Evolutionary conservation across 1,140 invertebrate species (phyloP).

Genomic region (Macrobrachium rosenbergii): DNA sequence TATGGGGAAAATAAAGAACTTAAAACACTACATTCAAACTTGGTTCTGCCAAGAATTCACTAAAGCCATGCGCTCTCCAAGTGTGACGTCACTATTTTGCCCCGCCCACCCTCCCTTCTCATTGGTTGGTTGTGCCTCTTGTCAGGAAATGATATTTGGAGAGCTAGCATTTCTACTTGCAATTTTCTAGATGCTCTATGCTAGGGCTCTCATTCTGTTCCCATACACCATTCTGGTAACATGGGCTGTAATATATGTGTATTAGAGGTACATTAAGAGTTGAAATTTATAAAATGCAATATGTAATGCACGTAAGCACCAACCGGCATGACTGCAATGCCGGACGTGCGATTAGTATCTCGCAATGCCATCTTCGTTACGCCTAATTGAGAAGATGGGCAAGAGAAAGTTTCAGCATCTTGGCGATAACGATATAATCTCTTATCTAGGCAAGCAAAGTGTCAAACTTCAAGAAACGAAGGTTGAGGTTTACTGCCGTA

Average conservation of each 20-base stretch:
- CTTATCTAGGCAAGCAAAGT: background rate
- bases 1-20: conserved; percentile 25
- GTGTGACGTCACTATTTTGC: conserved; percentile 55
- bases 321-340: conserved; percentile 26
- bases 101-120: conserved; percentile 36
- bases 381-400: background rate
- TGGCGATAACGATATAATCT: background rate
- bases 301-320: background rate
- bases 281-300: too few relatives aligned
- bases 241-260: background rate
- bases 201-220: conserved; percentile 58
- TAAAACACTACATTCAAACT: conserved; percentile 45
- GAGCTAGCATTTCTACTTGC: conserved; percentile 63
- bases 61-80: conserved; percentile 46
- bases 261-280: background rate
- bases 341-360: conserved; percentile 51
- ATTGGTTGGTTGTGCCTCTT: conserved; percentile 58
- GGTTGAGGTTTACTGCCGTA: conserved; percentile 12
- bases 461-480: background rate
- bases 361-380: conserved; percentile 19
- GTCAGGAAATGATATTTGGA: conserved; percentile 65
- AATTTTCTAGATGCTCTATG: conserved; percentile 64
- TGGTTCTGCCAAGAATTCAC: conserved; percentile 10
- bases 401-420: background rate
- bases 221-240: conserved; percentile 51